Evolutionary conservation across 2,888 invertebrate species (phyloP).

Genomic region (Homarus gammarus): DNA sequence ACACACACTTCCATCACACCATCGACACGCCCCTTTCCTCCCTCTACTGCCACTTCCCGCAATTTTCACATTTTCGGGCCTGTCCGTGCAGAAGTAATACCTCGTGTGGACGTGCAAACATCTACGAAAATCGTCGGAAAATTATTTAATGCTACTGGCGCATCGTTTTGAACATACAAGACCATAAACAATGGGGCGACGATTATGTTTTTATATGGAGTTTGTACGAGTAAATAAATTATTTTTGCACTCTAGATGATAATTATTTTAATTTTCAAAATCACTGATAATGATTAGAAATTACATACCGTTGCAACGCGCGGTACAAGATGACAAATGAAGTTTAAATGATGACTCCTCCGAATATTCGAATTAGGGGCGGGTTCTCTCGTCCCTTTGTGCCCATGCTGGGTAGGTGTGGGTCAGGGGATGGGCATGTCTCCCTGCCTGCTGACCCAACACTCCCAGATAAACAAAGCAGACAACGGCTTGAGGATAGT

Average conservation of each 20-base stretch:
- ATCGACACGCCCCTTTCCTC: neutral
- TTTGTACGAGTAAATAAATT: constrained; percentile 39
- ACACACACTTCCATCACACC: neutral
- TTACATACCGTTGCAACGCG: constrained; percentile 46
- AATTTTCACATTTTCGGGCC: neutral
- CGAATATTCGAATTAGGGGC: neutral
- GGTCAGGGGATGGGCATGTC: neutral
- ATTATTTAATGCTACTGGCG: neutral
- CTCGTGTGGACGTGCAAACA: constrained; percentile 1
- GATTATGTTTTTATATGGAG: constrained; percentile 33
- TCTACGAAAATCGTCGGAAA: neutral
- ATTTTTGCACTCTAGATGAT: constrained; percentile 31
- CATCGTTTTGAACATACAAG: constrained; percentile 15
- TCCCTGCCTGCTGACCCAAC: neutral
- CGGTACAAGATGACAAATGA: constrained; percentile 47
- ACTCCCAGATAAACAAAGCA: neutral
- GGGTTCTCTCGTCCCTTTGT: neutral
- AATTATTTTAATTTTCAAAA: constrained; percentile 52
- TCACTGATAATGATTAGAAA: constrained; percentile 52
- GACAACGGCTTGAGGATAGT: neutral
- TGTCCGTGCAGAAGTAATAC: neutral
- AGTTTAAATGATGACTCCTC: constrained; percentile 13
- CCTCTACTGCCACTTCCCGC: neutral
- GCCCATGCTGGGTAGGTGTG: neutral
- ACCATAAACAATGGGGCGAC: constrained; percentile 2